These are phyloP conservation scores for Troides helena DNA, from an alignment of 2,888 invertebrate genomes.

Conservation along the genomic window DNA sequence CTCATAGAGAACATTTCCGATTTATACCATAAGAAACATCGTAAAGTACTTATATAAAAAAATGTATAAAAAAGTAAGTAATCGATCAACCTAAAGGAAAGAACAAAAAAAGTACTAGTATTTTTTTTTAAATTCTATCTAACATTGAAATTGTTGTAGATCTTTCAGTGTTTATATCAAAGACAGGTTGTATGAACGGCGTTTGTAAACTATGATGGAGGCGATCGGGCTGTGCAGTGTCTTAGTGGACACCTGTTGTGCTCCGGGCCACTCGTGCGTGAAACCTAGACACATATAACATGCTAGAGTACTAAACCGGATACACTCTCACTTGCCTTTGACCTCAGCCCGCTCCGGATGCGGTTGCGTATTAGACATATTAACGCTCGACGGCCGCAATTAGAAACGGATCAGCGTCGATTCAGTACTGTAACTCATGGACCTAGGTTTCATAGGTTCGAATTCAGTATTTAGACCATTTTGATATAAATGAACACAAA, in stretches of 20 bases:
- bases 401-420: conserved; percentile 1
- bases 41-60: no score
- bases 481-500: background rate
- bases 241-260: conserved; percentile 28
- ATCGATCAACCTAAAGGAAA: no score
- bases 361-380: conserved; percentile 28
- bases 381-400: conserved; percentile 4
- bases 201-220: conserved; percentile 2
- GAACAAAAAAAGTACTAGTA: no score
- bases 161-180: no score
- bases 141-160: no score
- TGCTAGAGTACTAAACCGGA: conserved; percentile 32
- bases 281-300: conserved; percentile 28
- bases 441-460: background rate
- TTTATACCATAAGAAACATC: no score
- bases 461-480: background rate
- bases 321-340: conserved; percentile 41
- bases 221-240: conserved; percentile 11
- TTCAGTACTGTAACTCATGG: background rate
- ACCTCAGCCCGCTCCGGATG: conserved; percentile 36
- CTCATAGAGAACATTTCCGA: no score
- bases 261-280: conserved; percentile 15
- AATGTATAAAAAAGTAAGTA: no score
- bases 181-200: no score
- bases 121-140: no score